These are phyloP conservation scores for Campoletis raptor DNA, from an alignment of 2,888 invertebrate species.

Conservation along the genomic window DNA sequence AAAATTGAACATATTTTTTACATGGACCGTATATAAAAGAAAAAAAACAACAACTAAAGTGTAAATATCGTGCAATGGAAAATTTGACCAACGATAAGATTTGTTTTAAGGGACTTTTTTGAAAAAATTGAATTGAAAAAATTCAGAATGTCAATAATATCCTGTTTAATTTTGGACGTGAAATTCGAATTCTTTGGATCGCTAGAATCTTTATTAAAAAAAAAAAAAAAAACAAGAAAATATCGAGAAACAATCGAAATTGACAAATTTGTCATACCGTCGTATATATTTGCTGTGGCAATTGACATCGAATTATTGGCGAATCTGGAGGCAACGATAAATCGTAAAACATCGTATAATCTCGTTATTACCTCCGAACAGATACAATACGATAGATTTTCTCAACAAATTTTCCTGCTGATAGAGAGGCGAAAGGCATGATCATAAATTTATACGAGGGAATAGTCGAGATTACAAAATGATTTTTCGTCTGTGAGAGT, in stretches of 20 bases:
- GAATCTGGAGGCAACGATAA: constrained; percentile 13
- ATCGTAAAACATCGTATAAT: constrained; percentile 38
- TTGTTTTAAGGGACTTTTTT: background rate
- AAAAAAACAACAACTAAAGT: background rate
- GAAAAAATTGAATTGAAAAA: no score
- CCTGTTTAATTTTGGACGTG: no score
- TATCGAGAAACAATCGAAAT: constrained; percentile 26
- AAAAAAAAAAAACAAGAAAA: background rate
- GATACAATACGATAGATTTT: constrained; percentile 11
- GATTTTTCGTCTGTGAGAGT: background rate
- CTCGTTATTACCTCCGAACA: constrained; percentile 24
- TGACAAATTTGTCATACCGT: constrained; percentile 31
- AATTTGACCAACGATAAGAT: background rate
- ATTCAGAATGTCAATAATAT: no score
- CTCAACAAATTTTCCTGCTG: background rate
- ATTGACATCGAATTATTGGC: constrained; percentile 32
- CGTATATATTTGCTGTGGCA: constrained; percentile 6
- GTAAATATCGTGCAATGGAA: background rate
- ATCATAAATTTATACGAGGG: constrained; percentile 1
- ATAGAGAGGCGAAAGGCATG: background rate
- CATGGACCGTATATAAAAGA: background rate
- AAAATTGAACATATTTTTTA: background rate
- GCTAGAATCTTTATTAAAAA: no score
- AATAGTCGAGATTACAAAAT: constrained; percentile 12
- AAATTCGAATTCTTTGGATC: no score